Evolutionary conservation across 2,888 invertebrate genomes (phyloP).

Genomic region (Pollenia amentaria): DNA sequence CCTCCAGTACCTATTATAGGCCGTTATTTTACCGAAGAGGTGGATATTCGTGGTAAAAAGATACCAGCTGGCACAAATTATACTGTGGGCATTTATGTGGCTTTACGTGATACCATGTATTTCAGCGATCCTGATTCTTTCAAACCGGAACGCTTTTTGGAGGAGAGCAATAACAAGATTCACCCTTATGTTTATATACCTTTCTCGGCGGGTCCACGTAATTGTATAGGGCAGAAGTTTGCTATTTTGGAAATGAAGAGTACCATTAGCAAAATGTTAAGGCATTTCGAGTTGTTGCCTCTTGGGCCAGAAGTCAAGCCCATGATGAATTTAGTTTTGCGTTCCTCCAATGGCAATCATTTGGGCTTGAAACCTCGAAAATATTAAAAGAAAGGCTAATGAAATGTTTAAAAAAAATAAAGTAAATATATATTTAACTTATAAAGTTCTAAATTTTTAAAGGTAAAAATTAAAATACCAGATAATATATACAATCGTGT

Average conservation of each 20-base stretch:
- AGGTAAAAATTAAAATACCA: too few species aligned
- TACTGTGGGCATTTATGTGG: constrained; percentile 79
- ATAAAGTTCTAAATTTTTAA: too few species aligned
- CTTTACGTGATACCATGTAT: constrained; percentile 79
- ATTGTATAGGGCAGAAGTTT: constrained; percentile 83
- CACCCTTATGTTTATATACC: constrained; percentile 82
- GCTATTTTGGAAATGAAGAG: constrained; percentile 83
- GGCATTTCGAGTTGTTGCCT: constrained; percentile 80
- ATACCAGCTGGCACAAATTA: constrained; percentile 80
- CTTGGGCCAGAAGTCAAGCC: constrained; percentile 79
- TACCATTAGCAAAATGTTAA: constrained; percentile 80
- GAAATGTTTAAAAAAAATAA: too few species aligned
- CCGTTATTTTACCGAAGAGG: constrained; percentile 85
- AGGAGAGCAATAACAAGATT: constrained; percentile 85
- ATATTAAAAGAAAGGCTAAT: constrained; percentile 62
- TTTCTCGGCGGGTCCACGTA: constrained; percentile 83
- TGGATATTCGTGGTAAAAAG: constrained; percentile 85
- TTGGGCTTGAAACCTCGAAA: constrained; percentile 78
- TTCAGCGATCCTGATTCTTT: constrained; percentile 82
- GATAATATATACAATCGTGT: too few species aligned
- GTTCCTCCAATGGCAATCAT: constrained; percentile 80
- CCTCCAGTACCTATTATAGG: constrained; percentile 88
- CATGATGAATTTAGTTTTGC: constrained; percentile 79
- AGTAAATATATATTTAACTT: too few species aligned
- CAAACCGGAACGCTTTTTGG: constrained; percentile 82